Base-by-base conservation (phyloP, 2,797 vertebrate genomes). In the Sandelia bainsii region DNA sequence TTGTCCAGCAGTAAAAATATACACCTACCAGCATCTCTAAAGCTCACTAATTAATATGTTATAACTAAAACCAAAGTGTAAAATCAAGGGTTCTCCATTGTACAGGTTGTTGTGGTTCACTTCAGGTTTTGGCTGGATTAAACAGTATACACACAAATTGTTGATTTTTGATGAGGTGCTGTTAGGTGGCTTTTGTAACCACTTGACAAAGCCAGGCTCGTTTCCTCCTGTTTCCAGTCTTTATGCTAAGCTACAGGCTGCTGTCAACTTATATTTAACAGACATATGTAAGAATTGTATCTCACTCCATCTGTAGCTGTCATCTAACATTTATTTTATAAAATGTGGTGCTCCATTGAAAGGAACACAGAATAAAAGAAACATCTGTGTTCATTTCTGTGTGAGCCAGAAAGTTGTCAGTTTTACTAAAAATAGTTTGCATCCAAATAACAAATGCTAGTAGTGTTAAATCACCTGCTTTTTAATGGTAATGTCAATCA, bases 361-460 rank as follows among this genome's bases (percentile, higher is more conserved):
- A 42, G 72, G n/a, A 56, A 72, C 25, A 34, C 17, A 58, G 46
- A 65, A 39, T 16, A 42, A 62, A 62, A 72, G n/a, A 68, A 74
- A 75, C 80, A 86, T 87, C 76, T 88, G 84, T 56, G 27, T 72
- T 87, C 3, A 80, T 90, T 87, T 73, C 53, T 67, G 8, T 37
- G 8, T 16, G 1, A 62, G 75, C 66, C 70, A 77, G 48, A 69
- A 71, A 77, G 46, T 60, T 70, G 69, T 77, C 49, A 0, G 13
- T 44, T 85, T 78, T 29, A 58, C 62, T 14, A 32, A 66, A 85
- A 80, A 75, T 70, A 42, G 87, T 82, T 78, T 75, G 44, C 70
- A 75, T 80, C 53, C 54, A 79, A 91, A 87, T 68, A 92, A 65
- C 84, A 89, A 49, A 86, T 89, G 77, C 62, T 12, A n/a, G 42